Base-by-base conservation (phyloP, 2,113 vertebrate species). In the Trematomus loennbergii region DNA sequence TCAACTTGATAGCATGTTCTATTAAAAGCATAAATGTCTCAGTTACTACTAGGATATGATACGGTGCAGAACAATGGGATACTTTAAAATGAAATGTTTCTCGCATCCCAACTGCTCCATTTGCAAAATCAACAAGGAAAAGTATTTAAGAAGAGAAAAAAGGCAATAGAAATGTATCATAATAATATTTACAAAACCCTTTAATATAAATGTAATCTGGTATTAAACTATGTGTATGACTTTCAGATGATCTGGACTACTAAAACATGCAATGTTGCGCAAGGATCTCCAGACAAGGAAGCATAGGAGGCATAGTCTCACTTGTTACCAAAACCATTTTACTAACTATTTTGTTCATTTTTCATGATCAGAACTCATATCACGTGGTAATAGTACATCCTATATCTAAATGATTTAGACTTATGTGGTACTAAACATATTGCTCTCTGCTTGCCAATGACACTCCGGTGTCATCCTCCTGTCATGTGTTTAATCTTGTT, bases 391-490 rank as follows among this genome's bases (percentile, higher is more conserved):
- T n/a, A 15, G 22, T 36, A 0, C 18, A 60, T 55, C 18, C 16
- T 17, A 22, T 58, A 80, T 45, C 20, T 29, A 0, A 43, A 11
- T 60, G 20, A 70, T 66, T 72, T 0, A 17, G 54, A 18, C 53
- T 54, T 59, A 17, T 22, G 2, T 22, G n/a, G 22, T 45, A 6
- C 15, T 13, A 64, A 48, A 25, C 22, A 16, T 17, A 45, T 59
- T 57, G 59, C 64, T 25, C 8, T 64, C 48, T 49, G 33, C 65
- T 58, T 66, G 16, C 49, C 36, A 46, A 65, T 25, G 5, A 73
- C 16, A 68, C 60, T 59, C 20, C 8, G 46, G 7, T 60, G 50
- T 68, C 40, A 58, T 61, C 16, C 25, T 53, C 25, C 40, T 3
- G 4, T 74, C 53, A 12, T 10, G 16, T 72, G 45, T 69, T 68